Evolutionary conservation across 2,888 invertebrate genomes (phyloP).

Genomic region (Scaptomyza tumidula): DNA sequence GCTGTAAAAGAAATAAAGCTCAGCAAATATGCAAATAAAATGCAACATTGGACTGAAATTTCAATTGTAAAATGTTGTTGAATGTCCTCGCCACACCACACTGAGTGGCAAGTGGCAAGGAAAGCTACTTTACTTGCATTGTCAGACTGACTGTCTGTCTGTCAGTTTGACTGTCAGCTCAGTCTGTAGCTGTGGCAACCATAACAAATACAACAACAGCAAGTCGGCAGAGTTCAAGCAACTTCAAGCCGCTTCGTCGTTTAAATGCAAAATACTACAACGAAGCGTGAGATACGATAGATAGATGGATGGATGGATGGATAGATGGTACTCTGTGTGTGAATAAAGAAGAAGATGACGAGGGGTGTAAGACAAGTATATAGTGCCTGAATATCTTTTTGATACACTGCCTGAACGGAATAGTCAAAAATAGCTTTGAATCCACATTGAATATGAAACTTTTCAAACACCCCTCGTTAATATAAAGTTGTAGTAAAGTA

Average conservation of each 20-base stretch:
- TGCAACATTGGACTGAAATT: slow-evolving; percentile 4
- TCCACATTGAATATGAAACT: not conserved
- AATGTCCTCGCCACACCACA: slow-evolving; percentile 22
- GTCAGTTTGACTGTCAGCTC: slow-evolving; percentile 19
- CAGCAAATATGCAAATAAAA: not conserved
- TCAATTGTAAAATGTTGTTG: slow-evolving; percentile 14
- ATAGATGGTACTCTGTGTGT: slow-evolving; percentile 7
- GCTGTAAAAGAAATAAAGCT: not conserved
- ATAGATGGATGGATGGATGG: not conserved
- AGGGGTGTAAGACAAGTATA: not conserved
- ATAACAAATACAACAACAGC: slow-evolving; percentile 24
- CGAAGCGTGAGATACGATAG: slow-evolving; percentile 55
- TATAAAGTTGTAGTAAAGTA: slow-evolving; percentile 17
- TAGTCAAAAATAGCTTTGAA: not conserved
- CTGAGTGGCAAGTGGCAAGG: slow-evolving; percentile 38
- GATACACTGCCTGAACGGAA: not conserved
- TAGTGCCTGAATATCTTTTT: not conserved
- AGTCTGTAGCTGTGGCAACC: slow-evolving; percentile 17
- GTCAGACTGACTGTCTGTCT: slow-evolving; percentile 22
- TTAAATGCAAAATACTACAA: slow-evolving; percentile 54
- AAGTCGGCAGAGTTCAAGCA: slow-evolving; percentile 52
- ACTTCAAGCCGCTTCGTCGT: slow-evolving; percentile 29
- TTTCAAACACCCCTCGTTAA: not conserved
- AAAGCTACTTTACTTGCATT: slow-evolving; percentile 48
- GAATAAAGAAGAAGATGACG: not conserved